Evolutionary conservation across 1,140 invertebrate species (phyloP).

Genomic region (Macrobrachium rosenbergii): DNA sequence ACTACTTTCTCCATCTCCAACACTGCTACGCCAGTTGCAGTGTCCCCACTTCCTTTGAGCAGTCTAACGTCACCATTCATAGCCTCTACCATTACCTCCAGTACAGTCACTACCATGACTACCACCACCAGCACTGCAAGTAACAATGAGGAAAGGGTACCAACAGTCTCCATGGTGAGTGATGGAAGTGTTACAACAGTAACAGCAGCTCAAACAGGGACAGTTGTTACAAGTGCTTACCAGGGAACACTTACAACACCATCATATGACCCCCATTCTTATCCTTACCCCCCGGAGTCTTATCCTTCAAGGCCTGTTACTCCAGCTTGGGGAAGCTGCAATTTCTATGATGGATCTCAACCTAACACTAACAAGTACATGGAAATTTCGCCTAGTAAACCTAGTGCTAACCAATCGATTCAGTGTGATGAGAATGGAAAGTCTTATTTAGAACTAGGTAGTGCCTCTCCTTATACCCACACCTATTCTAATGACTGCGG

Average conservation of each 20-base stretch:
- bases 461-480: constrained; percentile 64
- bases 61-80: constrained; percentile 31
- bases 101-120: constrained; percentile 12
- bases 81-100: background rate
- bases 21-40: background rate
- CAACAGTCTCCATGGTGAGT: constrained; percentile 11
- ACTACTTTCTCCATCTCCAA: background rate
- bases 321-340: constrained; percentile 63
- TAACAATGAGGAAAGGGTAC: constrained; percentile 9
- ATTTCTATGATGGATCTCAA: constrained; percentile 64
- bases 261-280: constrained; percentile 54
- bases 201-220: constrained; percentile 56
- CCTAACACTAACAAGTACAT: constrained; percentile 66
- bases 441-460: constrained; percentile 87
- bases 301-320: constrained; percentile 43
- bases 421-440: constrained; percentile 90
- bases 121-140: constrained; percentile 32
- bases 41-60: constrained; percentile 7
- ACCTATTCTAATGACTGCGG: constrained; percentile 64
- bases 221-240: constrained; percentile 61
- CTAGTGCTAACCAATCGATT: constrained; percentile 79
- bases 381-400: constrained; percentile 61
- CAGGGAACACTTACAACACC: constrained; percentile 61
- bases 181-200: constrained; percentile 50
- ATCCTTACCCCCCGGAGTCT: constrained; percentile 43